Evolutionary conservation across 2,888 invertebrate species (phyloP), one percentile per base, ranked within the genome.

Genomic region (Drosophila kanekoi): DNA sequence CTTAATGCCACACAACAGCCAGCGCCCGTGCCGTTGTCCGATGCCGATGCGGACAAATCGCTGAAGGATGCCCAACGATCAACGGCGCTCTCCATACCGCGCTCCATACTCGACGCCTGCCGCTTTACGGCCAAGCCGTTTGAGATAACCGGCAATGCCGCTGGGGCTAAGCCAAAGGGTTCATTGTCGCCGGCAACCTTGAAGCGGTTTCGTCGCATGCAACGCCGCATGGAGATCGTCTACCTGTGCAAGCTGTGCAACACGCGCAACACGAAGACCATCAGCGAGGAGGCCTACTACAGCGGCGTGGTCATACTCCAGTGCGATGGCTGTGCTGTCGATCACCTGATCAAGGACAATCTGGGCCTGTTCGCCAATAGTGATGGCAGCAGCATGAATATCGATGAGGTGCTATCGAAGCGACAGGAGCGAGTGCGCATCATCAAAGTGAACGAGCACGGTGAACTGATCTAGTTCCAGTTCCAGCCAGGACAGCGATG

Each of bases 171-270:
- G 28, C 53, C 79, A 13, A 57, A 63, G 10, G 84, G 89, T 11
- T 87, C 89, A 3, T 74, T 90, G 41, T 91, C 90, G 16, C 91
- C 90, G 3, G 82, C 82, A 4, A 88, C 91, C 6, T 48, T 91
- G 33, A 90, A 89, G 35, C 81, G 89, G 6, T 83, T 87, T 33
- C 77, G 90, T 6, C 87, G 89, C 20, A 89, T 92, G 78, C 80
- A 89, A 43, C 90, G 90, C 2, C 91, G 90, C 51, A 81, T 91
- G 35, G 89, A 92, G 49, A 81, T 91, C 18, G 90, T 90, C 14
- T 91, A 91, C 51, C 81, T 87, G n/a, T 91, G 91, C 72, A 91
- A 91, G 59, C 62, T 91, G 38, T 91, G 91, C 68, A 90, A 91
- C 51, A 92, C 92, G 11, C 90, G 91, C 37, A 91, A 91, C 59